Base-by-base conservation (phyloP, 2,113 vertebrate genomes). In the Aphelocoma coerulescens region DNA sequence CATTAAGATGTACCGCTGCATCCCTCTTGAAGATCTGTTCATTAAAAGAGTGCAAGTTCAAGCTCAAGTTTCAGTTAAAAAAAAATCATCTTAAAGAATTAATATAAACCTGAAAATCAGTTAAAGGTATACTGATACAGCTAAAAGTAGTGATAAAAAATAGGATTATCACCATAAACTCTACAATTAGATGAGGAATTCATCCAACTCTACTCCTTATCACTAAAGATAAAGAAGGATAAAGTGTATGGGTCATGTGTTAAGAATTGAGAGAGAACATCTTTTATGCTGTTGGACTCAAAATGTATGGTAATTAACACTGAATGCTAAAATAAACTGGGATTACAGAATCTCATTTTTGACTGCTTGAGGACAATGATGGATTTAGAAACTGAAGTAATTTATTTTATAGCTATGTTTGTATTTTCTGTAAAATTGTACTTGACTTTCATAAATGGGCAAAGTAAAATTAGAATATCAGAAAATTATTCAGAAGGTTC, bases 351-450 rank as follows among this genome's bases (percentile, higher is more conserved):
- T 66, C 23, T 86, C 28, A 69, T 74, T 84, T 95, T 68, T 92
- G 62, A 65, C 22, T 88, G 35, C 33, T 62, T 85, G 54, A 91
- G 63, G 63, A 82, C n/a, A 85, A 30, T 7, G 16, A 83, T 10
- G 16, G 67, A 94, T 88, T 93, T 73, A 90, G 67, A 94, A 95
- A 79, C 6, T 11, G 32, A 89, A 71, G 23, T 24, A 62, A 90
- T 30, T 81, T 84, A 66, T 51, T 85, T 92, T 37, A 93, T 15
- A 93, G 30, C 12, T 78, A 41, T 48, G 33, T 28, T 81, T 71
- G 17, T 72, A 52, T 83, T 83, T 96, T 85, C 67, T 91, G 51
- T 80, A 90, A 95, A 96, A 91, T 26, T 79, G 55, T 62, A 66
- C 33, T 55, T 85, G 51, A 76, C 75, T 89, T 95, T 91, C 71